Percentiles rank a stretch among this genome's conserved stretches.
Evolutionary conservation across 2,113 vertebrate genomes (phyloP).

Genomic region (Tachysurus fulvidraco): DNA sequence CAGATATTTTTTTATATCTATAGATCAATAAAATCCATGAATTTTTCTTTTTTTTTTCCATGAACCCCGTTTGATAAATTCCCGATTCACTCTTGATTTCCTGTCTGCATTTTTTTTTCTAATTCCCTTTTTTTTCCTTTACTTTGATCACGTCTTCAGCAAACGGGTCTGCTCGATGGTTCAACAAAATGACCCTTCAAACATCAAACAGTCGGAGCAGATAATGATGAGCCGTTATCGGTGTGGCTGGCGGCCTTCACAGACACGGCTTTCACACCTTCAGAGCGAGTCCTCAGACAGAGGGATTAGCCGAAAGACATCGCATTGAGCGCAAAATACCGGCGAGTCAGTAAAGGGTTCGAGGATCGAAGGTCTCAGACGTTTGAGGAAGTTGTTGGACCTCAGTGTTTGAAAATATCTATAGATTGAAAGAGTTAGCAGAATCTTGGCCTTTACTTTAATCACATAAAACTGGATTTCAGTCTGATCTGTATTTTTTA

Average conservation of each 20-base stretch:
- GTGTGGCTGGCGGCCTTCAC: constrained; percentile 38
- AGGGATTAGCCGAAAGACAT: constrained; percentile 54
- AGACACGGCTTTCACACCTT: constrained; percentile 65
- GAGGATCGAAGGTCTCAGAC: not conserved
- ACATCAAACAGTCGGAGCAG: constrained; percentile 45
- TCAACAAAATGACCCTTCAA: constrained; percentile 23
- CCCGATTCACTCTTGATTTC: not conserved
- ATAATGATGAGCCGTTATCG: constrained; percentile 50
- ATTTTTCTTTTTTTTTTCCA: not conserved
- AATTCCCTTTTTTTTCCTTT: not conserved
- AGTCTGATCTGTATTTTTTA: not conserved
- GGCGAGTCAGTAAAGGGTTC: not conserved
- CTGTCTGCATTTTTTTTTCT: not conserved
- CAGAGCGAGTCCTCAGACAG: constrained; percentile 58
- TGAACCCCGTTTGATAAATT: not conserved
- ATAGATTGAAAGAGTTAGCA: too few relatives aligned
- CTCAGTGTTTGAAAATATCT: not conserved
- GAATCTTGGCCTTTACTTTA: not conserved
- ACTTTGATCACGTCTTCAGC: constrained; percentile 47
- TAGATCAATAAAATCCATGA: not conserved
- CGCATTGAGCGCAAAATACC: not conserved
- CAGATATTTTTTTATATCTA: not conserved
- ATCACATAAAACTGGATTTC: not conserved
- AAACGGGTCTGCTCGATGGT: constrained; percentile 42
- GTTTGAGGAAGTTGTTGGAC: not conserved